These are phyloP conservation scores for Siphonodentalium dalli DNA, from an alignment of 2,888 invertebrate species.

Conservation along the genomic window DNA sequence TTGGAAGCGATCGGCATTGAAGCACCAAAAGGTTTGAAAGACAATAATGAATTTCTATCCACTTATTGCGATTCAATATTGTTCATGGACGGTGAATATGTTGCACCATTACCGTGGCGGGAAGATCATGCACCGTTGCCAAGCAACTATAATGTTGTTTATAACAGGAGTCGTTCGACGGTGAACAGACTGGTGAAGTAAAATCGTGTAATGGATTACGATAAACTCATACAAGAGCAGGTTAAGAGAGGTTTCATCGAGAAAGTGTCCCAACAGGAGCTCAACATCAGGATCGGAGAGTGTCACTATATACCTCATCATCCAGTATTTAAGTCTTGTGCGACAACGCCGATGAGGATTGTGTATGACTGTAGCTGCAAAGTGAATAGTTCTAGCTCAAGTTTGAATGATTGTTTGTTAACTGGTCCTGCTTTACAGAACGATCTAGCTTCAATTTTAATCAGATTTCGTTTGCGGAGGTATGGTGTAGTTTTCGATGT, in stretches of 20 bases:
- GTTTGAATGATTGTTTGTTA: constrained; percentile 29
- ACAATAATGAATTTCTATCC: too few relatives aligned
- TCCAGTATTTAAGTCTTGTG: constrained; percentile 14
- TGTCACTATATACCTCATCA: constrained; percentile 21
- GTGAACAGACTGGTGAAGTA: constrained; percentile 5
- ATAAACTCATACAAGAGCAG: constrained; percentile 12
- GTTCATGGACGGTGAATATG: constrained; percentile 7
- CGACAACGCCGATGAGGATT: constrained; percentile 22
- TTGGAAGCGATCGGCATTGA: too few relatives aligned
- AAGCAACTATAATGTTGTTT: neutral
- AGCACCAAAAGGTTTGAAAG: too few relatives aligned
- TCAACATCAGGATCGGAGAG: neutral
- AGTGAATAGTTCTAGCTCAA: constrained; percentile 5
- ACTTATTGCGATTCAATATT: too few relatives aligned
- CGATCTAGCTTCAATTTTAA: constrained; percentile 20
- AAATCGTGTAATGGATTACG: constrained; percentile 7
- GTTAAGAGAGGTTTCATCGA: constrained; percentile 13
- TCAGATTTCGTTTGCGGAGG: constrained; percentile 20
- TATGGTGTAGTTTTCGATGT: constrained; percentile 22
- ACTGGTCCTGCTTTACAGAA: constrained; percentile 17
- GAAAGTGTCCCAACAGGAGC: neutral
- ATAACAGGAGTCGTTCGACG: constrained; percentile 3
- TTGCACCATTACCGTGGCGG: constrained; percentile 14
- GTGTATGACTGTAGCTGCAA: constrained; percentile 24
- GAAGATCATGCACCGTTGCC: constrained; percentile 12